Percentiles rank a stretch among this genome's conserved stretches.
These are phyloP conservation scores for Eueides isabella DNA, from an alignment of 1,140 invertebrate species.

Conservation along the genomic window DNA sequence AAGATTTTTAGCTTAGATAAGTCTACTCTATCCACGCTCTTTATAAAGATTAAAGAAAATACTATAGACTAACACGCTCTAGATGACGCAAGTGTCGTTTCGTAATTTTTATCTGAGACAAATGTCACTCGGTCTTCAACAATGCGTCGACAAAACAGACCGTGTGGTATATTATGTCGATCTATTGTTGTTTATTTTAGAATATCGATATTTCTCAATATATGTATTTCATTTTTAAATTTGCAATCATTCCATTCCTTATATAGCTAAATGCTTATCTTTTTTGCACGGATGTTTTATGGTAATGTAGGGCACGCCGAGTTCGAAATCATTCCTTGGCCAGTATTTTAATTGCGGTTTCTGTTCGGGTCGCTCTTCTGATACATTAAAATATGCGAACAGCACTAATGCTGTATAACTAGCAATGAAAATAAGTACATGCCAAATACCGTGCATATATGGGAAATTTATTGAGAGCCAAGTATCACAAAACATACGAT, in stretches of 20 bases:
- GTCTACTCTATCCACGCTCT: too few species aligned
- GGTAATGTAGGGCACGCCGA: conserved; percentile 88
- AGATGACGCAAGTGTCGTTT: too few species aligned
- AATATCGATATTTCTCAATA: background rate
- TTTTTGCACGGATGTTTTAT: conserved; percentile 84
- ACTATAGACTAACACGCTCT: too few species aligned
- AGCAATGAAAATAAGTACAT: conserved; percentile 90
- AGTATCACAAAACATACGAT: conserved; percentile 89
- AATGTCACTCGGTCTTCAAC: too few species aligned
- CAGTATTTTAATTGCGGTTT: conserved; percentile 87
- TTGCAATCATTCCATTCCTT: conserved; percentile 28
- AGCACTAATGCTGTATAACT: conserved; percentile 89
- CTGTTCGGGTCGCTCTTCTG: conserved; percentile 87
- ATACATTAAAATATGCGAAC: conserved; percentile 90
- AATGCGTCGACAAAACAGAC: too few species aligned
- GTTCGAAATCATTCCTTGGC: conserved; percentile 88
- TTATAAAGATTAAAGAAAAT: too few species aligned
- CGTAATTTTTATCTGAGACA: too few species aligned
- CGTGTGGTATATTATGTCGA: too few species aligned
- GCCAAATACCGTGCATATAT: conserved; percentile 91
- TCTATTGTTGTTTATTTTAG: too few species aligned
- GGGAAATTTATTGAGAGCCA: conserved; percentile 90
- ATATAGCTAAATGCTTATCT: conserved; percentile 80
- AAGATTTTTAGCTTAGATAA: too few species aligned
- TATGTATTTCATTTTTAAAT: background rate